Evolutionary conservation across 2,797 vertebrate genomes (phyloP), one percentile per base, ranked within the genome.

Genomic region (Salmo trutta): DNA sequence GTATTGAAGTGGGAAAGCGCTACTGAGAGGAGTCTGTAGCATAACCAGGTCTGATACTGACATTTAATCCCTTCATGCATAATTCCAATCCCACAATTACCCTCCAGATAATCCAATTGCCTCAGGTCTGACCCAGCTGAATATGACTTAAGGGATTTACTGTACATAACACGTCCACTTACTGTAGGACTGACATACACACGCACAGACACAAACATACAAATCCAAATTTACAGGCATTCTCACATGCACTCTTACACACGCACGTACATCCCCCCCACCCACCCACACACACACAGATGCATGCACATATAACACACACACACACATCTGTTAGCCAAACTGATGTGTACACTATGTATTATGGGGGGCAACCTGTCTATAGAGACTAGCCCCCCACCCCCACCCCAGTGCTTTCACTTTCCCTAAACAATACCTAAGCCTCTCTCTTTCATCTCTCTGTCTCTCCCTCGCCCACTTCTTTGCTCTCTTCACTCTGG

Each of bases 131-230:
- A 19, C 72, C 69, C 79, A 71, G 80, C 19, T 82, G 79, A 85
- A 82, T 80, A 80, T 74, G 71, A 77, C 77, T 70, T 17, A 54
- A 79, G 51, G 81, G 83, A 84, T 86, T 83, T 77, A 59, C 56
- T 59, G 7, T 59, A 71, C 68, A 24, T 78, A 64, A 65, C 73
- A 74, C 56, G 68, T 77, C 81, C 59, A 77, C 33, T 65, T 66
- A 16, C 24, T 29, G 24, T 29, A 66, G 27, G 24, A 27, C 41
- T 47, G 8, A 64, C 76, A 77, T 65, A 59, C 53, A 21, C 65
- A 67, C 51, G 31, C 15, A 4, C 8, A 31, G 66, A 33, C 15
- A 27, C 65, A 15, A 8, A 36, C 17, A 33, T 24, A 36, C 68
- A 47, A 36, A 36, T 36, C 33, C 33, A 36, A 36, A 36, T 36